Percentiles rank a stretch among this genome's conserved stretches.
phyloP scores from a whole-genome alignment of 1,140 invertebrate genomes.

The Temnothorax longispinosus region DNA sequence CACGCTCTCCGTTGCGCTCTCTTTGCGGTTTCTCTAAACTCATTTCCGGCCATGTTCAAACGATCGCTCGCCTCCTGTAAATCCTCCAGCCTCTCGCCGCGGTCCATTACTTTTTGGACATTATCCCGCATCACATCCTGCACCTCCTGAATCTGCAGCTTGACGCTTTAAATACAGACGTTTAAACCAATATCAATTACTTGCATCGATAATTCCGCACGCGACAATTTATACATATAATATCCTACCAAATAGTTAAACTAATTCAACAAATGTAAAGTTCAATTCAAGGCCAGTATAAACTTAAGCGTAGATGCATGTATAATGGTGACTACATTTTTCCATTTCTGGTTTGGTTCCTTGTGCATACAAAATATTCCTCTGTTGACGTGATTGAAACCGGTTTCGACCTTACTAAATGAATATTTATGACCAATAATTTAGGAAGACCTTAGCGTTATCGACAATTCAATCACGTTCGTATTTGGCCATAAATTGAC shows the following conservation, averaged over 20 bases:
- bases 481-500: no score
- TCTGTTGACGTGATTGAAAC: no score
- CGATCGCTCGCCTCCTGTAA: constrained; percentile 86
- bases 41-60: constrained; percentile 83
- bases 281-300: no score
- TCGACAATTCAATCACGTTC: no score
- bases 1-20: constrained; percentile 85
- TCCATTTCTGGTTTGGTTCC: no score
- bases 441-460: no score
- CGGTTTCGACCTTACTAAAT: no score
- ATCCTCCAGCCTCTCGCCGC: constrained; percentile 87
- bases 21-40: constrained; percentile 85
- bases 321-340: no score
- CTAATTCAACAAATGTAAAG: no score
- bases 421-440: no score
- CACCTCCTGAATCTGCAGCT: constrained; percentile 87
- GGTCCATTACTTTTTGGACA: constrained; percentile 86
- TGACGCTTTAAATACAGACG: constrained; percentile 78
- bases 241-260: neutral
- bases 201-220: neutral
- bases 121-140: constrained; percentile 87
- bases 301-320: no score
- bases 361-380: no score
- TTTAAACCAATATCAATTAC: neutral
- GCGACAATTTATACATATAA: neutral